Percentiles rank a stretch among this genome's conserved stretches.
These are phyloP conservation scores for Rhabdornis inornatus DNA, from an alignment of 2,113 vertebrate genomes.

Conservation along the genomic window DNA sequence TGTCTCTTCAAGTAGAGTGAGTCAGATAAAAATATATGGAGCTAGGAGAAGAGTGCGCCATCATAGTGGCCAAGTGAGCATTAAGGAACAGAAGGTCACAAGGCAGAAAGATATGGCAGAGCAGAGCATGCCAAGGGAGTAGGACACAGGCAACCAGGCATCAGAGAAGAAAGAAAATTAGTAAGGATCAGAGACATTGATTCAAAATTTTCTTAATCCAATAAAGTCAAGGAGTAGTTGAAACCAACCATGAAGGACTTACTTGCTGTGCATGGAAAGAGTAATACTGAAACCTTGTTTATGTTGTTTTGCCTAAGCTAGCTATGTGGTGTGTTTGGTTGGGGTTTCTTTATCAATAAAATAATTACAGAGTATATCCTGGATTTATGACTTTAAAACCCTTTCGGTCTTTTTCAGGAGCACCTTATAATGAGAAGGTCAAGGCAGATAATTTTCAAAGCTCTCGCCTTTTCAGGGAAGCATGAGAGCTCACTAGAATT, in stretches of 20 bases:
- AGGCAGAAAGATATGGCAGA: neutral
- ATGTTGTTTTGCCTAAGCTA: neutral
- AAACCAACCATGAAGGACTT: neutral
- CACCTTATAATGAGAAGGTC: neutral
- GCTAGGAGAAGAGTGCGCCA: neutral
- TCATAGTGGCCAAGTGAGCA: neutral
- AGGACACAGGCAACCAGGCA: neutral
- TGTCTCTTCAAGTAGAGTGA: neutral
- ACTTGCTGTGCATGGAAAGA: neutral
- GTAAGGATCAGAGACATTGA: neutral
- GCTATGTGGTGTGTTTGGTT: neutral
- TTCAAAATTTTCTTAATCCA: neutral
- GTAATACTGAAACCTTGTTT: neutral
- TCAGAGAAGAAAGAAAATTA: neutral
- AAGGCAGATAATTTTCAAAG: neutral
- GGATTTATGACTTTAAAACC: neutral
- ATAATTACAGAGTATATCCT: neutral
- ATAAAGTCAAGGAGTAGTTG: neutral
- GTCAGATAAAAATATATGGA: neutral
- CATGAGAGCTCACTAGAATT: neutral
- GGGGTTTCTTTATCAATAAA: neutral
- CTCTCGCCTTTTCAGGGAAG: neutral
- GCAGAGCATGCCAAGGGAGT: neutral
- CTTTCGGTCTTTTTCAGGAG: neutral
- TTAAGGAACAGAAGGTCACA: neutral